A percentile compares a stretch with the other conserved stretches of the same genome.
These are phyloP conservation scores for Acanthurus lineatus DNA, from an alignment of 2,797 vertebrate genomes.

Conservation along the genomic window DNA sequence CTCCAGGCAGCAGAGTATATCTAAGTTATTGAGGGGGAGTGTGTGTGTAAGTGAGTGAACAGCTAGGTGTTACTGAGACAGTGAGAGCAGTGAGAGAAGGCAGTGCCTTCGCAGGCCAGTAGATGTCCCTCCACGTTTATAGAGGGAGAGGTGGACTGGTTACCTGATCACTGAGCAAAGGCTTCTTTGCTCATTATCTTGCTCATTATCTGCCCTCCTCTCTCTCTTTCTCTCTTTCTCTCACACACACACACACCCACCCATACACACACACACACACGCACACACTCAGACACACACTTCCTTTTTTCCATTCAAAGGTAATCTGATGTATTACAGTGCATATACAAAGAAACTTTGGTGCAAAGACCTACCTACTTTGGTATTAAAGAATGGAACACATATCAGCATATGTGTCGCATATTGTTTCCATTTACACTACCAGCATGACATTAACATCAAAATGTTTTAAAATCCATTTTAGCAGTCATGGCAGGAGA, in stretches of 20 bases:
- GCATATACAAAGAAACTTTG: neutral
- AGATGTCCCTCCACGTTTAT: constrained; percentile 85
- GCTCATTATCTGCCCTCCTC: neutral
- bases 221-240: too few relatives aligned
- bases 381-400: constrained; percentile 32
- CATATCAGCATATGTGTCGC: constrained; percentile 29
- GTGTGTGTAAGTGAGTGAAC: constrained; percentile 40
- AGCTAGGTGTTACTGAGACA: constrained; percentile 52
- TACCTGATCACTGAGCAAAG: constrained; percentile 56
- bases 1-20: constrained; percentile 36
- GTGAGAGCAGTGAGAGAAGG: constrained; percentile 41
- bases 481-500: constrained; percentile 22
- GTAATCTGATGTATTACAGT: neutral
- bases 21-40: constrained; percentile 25
- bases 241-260: neutral
- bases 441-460: constrained; percentile 30
- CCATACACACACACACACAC: neutral
- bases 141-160: constrained; percentile 59
- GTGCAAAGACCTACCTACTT: constrained; percentile 1
- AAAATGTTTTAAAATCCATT: constrained; percentile 40
- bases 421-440: constrained; percentile 36
- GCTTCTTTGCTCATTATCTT: neutral
- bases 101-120: constrained; percentile 80
- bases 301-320: neutral
- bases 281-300: neutral